Evolutionary conservation across 53 echinoderm and acorn worm species (phyloP), one percentile per base, ranked within the genome.

Genomic region (Henricia sp.): DNA sequence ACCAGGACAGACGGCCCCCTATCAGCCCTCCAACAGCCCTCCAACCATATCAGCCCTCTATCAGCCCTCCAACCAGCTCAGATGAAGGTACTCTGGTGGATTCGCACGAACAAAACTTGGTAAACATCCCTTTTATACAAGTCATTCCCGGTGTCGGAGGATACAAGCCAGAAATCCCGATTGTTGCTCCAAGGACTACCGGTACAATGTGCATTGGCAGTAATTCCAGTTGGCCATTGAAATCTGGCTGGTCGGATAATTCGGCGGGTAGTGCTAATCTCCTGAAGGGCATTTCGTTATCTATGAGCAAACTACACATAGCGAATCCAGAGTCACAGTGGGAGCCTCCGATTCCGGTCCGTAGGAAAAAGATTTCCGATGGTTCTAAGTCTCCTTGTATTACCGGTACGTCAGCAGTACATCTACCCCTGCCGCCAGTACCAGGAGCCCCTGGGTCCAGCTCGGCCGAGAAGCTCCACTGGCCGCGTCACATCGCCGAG

Each of bases 391-490:
- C 51, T 10, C 14, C 39, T 9, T 29, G 39, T 20, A 64, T 72
- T 14, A 58, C 59, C 11, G n/a, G n/a, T n/a, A 70, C 70, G 20
- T 86, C 86, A 17, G 86, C 86, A 33, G 76, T 75, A 16, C 75
- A 76, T 29, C 86, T 86, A 20, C 86, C 86, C 29, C 76, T 86
- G 38, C 86, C 86, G 2, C 65, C 67, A 39, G 66, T 56, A 12
- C 86, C 86, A 8, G 74, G 72, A 1, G 30, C 86, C 0, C 1
- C 20, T 0, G 34, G 17, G 17, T 38, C 56, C 0, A 37, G 35
- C 46, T 3, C 48, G 6, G 28, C 9, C 16, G 80, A 80, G 19
- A 62, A 57, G 48, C 46, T 46, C 4, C 46, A 50, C 46, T 64
- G 80, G 80, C 19, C 50, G 11, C 30, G 44, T 62, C 77, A 39